Base-by-base conservation (phyloP, 2,113 vertebrate genomes). In the Noturus placidus region DNA sequence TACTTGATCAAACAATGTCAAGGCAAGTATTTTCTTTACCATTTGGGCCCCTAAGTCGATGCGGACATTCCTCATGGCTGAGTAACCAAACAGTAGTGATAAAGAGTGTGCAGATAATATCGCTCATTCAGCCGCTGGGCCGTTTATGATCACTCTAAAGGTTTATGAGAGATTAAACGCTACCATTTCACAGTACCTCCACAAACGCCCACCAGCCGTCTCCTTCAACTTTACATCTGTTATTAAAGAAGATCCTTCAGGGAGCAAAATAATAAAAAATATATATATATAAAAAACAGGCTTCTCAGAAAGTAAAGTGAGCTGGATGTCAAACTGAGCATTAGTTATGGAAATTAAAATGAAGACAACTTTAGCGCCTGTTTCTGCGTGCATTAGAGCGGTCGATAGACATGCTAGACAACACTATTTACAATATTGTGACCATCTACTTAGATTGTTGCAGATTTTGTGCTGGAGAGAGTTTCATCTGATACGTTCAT, bases 121-220 rank as follows among this genome's bases (percentile, higher is more conserved):
- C 2, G 50, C 56, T 59, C 22, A 35, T 46, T 76, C 54, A 61
- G 54, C 70, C 54, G 33, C 35, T 3, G 22, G 46, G 69, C 84
- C 30, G 33, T 85, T 85, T 85, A 85, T 50, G 84, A 59, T 77
- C 3, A 10, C 56, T 20, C 38, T 85, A 85, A 85, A 85, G 38
- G 84, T 85, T 85, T 85, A 85, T 63, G 70, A 85, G 56, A 27
- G 84, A 74, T 85, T 85, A 85, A 85, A 85, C 38, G 38, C 56
- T 46, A 59, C 56, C 56, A 27, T 61, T 82, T 82, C 56, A 76
- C 25, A 46, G 22, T 61, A 77, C 56, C 70, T 77, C 56, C 10
- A 20, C 56, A 59, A 82, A 38, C 79, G 22, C 33, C 79, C 35
- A 54, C 15, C 74, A 46, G 56, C 52, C 14, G 56, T 85, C 84